These are phyloP conservation scores for Blastobasis adustella DNA, from an alignment of 2,888 invertebrate genomes.

Conservation along the genomic window DNA sequence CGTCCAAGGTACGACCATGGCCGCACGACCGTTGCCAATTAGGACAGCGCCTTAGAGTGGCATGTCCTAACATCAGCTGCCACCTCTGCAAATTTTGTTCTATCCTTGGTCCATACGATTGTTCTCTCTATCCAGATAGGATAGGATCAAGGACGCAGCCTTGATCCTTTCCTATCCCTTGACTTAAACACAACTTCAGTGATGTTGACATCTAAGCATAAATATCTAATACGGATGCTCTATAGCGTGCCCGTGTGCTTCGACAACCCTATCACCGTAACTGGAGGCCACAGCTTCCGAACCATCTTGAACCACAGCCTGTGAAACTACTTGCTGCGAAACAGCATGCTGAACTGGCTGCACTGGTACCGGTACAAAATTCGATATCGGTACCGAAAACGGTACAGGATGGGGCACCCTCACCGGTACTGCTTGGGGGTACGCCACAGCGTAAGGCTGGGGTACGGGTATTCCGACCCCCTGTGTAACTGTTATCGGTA, in stretches of 20 bases:
- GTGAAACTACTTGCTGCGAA: background rate
- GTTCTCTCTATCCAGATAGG: too few species aligned
- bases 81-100: too few species aligned
- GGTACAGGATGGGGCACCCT: constrained; percentile 47
- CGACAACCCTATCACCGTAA: constrained; percentile 8
- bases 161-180: too few species aligned
- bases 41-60: too few species aligned
- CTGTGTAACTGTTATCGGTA: constrained; percentile 66
- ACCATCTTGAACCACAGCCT: too few species aligned
- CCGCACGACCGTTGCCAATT: too few species aligned
- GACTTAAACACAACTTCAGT: too few species aligned
- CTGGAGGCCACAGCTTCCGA: constrained; percentile 5
- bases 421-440: constrained; percentile 53
- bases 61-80: too few species aligned
- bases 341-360: constrained; percentile 4
- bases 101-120: too few species aligned
- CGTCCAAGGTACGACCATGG: too few species aligned
- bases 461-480: constrained; percentile 71
- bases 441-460: constrained; percentile 63
- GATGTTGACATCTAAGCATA: background rate
- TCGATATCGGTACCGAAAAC: constrained; percentile 18
- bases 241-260: constrained; percentile 19
- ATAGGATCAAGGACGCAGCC: too few species aligned
- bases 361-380: constrained; percentile 10
- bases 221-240: constrained; percentile 17